Base-by-base conservation (phyloP, 2,113 vertebrate genomes). In the Rhynchomys soricoides region DNA sequence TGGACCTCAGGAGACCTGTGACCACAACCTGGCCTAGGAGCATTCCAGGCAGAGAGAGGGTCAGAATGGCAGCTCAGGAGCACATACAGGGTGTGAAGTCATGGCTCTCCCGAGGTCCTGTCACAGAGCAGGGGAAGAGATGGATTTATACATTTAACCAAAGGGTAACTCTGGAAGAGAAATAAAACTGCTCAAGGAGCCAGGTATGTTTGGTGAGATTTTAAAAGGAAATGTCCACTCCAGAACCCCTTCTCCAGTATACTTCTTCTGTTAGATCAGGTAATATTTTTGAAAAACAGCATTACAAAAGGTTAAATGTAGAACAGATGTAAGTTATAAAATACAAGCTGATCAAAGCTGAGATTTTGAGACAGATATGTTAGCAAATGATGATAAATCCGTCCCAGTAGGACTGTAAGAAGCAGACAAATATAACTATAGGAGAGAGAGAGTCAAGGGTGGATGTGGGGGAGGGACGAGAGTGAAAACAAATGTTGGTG, bases 291-390 rank as follows among this genome's bases (percentile, higher is more conserved):
- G 99, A 99, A 99, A 99, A 99, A 98, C 98, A 98, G 98, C 99
- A 99, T 99, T 99, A 99, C 98, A 98, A 99, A 99, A 99, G 99
- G 99, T 99, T 99, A 99, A 99, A 99, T 98, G 98, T 98, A 98
- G 99, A 99, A 99, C 99, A 99, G 99, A 99, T 99, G 99, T 99
- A 99, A 99, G 99, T 99, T 99, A 99, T 99, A 99, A 99, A 99
- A 99, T 99, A 99, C 99, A 99, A 99, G 99, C 98, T 99, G 99
- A 99, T 99, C 99, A 99, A 99, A 99, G 99, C 99, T 98, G 95
- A 98, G 98, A 99, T 99, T 99, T 99, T 98, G 98, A 99, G 99
- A 99, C 99, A 99, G 99, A 99, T 99, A 99, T 98, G 98, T 98
- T 99, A 98, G 99, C 99, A 99, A 99, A 99, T 99, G 99, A 99